These are phyloP conservation scores for Lithophane ornitopus DNA, from an alignment of 2,888 invertebrate species.

Conservation along the genomic window DNA sequence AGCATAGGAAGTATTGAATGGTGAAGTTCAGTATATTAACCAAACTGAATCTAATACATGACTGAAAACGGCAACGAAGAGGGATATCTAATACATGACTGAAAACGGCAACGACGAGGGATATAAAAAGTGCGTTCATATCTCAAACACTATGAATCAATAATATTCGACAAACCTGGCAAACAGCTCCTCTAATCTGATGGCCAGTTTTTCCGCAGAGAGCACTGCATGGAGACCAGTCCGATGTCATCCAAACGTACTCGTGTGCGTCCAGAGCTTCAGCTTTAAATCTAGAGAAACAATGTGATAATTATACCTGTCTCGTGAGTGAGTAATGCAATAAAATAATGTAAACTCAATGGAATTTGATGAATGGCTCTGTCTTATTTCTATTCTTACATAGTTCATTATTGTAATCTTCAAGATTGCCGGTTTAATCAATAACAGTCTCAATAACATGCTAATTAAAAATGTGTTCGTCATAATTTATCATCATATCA, in stretches of 20 bases:
- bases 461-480: not conserved
- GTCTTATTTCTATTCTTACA: not conserved
- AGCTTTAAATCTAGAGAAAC: constrained; percentile 60
- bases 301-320: not conserved
- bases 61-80: not conserved
- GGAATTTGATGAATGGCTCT: not conserved
- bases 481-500: not conserved
- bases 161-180: constrained; percentile 90
- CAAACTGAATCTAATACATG: not conserved
- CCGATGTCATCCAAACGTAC: constrained; percentile 95
- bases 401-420: not conserved
- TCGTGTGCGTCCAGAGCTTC: constrained; percentile 79
- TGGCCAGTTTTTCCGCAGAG: constrained; percentile 95
- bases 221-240: constrained; percentile 97
- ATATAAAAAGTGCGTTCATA: too few species aligned
- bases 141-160: not conserved
- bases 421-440: not conserved
- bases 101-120: not conserved
- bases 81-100: not conserved
- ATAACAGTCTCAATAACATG: not conserved
- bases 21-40: not conserved
- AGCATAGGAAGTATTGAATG: not conserved
- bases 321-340: not conserved
- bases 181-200: constrained; percentile 93
- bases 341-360: not conserved